Evolutionary conservation across 2,797 vertebrate genomes (phyloP), one percentile per base, ranked within the genome.

Genomic region (Simalia tracyae): DNA sequence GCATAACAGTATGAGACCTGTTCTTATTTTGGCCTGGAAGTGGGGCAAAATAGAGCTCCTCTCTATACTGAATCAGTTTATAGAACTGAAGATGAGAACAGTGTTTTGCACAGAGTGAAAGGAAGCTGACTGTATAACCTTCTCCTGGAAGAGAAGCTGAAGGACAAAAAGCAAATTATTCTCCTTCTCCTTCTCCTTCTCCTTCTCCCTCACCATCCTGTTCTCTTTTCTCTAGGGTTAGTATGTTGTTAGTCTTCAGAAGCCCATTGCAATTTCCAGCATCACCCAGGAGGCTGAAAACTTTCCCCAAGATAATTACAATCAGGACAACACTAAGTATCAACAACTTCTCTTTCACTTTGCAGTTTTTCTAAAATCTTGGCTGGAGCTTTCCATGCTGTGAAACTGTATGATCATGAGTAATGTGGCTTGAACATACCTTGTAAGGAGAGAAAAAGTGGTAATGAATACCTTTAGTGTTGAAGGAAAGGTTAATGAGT

Each of bases 401-500:
- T 60, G 89, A 93, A 86, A n/a, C 42, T 31, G 17, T 92, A 46
- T 54, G 81, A 88, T 76, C 19, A 36, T 63, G 94, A 93, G 91
- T 89, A 92, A 72, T 50, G 19, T 1, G 22, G 50, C 1, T 0
- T 92, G 89, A 93, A 46, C 42, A 61, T 86, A n/a, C 19, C 72
- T 61, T 84, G 54, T 57, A 89, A 92, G 92, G 3, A 59, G 61
- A 89, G 93, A 14, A 42, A 31, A n/a, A 94, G 96, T 91, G 36
- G 94, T 92, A 94, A 93, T 92, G 90, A 95, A 36, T 93, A 86
- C 92, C 91, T 93, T 90, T 72, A 94, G 93, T 36, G 56, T 81
- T 92, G 1, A 85, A 94, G 86, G 94, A 94, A 96, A 96, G 91
- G 93, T 94, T 96, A 96, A 96, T 89, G 92, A 94, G 87, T n/a